A percentile compares a stretch with the other conserved stretches of the same genome.
These are phyloP conservation scores for Syrmaticus mikado DNA, from an alignment of 2,113 vertebrate species.

Conservation along the genomic window DNA sequence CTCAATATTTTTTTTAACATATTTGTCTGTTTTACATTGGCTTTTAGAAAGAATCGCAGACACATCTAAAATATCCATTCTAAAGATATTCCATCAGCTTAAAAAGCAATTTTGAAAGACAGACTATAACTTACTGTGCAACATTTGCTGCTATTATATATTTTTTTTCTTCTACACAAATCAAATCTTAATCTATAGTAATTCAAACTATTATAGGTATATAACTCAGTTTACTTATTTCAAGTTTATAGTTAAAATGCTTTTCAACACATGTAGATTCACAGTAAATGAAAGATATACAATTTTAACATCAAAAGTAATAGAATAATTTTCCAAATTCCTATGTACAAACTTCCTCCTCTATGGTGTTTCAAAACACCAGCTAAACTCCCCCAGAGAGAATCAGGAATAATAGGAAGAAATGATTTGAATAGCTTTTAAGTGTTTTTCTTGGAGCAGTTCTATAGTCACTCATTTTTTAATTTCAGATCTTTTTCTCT, in stretches of 20 bases:
- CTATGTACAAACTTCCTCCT: neutral
- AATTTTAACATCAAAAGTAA: neutral
- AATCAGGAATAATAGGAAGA: neutral
- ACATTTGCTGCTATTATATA: neutral
- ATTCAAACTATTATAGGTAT: neutral
- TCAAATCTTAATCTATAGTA: neutral
- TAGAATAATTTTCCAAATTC: neutral
- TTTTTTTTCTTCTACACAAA: neutral
- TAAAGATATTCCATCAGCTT: neutral
- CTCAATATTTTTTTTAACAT: slow-evolving; percentile 41
- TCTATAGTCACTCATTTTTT: neutral
- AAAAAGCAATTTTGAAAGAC: neutral
- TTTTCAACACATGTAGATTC: neutral
- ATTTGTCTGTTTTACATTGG: neutral
- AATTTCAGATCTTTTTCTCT: neutral
- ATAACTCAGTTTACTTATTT: neutral
- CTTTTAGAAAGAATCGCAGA: neutral
- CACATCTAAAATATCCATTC: neutral
- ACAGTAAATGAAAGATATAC: neutral
- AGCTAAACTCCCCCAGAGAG: neutral
- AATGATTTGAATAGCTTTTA: neutral
- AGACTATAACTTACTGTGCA: neutral
- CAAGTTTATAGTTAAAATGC: neutral
- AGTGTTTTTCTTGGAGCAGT: neutral
- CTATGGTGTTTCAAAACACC: neutral